phyloP scores from a whole-genome alignment of 2,888 invertebrate genomes.

The Tuberolachnus salignus region DNA sequence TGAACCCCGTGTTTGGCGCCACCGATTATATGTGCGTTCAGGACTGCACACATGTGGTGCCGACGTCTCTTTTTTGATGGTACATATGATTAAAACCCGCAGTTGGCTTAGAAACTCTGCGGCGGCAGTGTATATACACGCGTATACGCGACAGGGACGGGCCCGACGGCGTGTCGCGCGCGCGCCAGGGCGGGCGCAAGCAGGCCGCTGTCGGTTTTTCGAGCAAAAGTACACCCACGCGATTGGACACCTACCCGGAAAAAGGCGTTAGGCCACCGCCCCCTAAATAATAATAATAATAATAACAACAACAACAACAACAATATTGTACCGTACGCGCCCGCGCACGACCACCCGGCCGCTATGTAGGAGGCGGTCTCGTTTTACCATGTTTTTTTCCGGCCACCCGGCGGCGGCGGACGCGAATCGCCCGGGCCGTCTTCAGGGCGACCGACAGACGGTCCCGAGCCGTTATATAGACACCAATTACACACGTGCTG shows the following conservation, averaged over 20 bases:
- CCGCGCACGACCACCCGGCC: neutral
- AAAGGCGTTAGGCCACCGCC: constrained; percentile 11
- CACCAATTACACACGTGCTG: too few species aligned
- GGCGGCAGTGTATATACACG: too few species aligned
- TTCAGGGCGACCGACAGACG: neutral
- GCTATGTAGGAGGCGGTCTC: neutral
- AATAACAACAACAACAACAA: too few species aligned
- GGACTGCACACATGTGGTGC: too few species aligned
- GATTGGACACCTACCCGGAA: constrained; percentile 50
- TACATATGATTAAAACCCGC: too few species aligned
- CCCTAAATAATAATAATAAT: constrained; percentile 21
- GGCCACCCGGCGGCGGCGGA: neutral
- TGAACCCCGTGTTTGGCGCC: too few species aligned
- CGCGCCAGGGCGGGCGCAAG: neutral
- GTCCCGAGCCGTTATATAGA: neutral
- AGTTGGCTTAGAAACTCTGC: neutral
- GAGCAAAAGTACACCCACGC: constrained; percentile 21
- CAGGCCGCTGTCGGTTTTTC: constrained; percentile 19
- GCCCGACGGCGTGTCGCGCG: too few species aligned
- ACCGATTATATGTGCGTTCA: too few species aligned
- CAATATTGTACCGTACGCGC: constrained; percentile 6
- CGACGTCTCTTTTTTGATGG: neutral
- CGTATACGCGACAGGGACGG: neutral
- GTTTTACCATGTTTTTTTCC: constrained; percentile 4
- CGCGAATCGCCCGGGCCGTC: neutral